Base-by-base conservation (phyloP, 2,888 invertebrate species). In the Chironomus tentans region DNA sequence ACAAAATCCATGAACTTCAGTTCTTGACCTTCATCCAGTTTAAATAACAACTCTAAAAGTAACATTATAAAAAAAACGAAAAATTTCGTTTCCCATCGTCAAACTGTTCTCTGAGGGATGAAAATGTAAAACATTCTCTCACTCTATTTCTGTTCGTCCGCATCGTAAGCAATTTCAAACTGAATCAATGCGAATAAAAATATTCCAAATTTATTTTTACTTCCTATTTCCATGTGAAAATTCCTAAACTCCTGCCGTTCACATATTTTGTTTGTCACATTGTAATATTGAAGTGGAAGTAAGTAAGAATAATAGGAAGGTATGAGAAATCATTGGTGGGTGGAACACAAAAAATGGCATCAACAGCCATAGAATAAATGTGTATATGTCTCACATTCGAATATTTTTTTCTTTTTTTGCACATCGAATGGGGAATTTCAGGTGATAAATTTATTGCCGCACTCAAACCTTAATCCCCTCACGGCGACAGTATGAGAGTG, bases 381-480 rank as follows among this genome's bases (percentile, higher is more conserved):
- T 38, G 62, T 38, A 13, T 46, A n/a, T 18, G 65, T 68, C 68
- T 74, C 38, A 18, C 56, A 18, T 15, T 56, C 28, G 24, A 24
- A 4, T 3, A 24, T n/a, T n/a, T n/a, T n/a, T n/a, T n/a, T n/a
- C n/a, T n/a, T 28, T 15, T 56, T 7, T 15, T 56, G 18, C 15
- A 18, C 56, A 46, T 65, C 68, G 24, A 68, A 62, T 74, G 65
- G 74, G 74, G 46, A 74, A 68, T 62, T 74, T 74, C 74, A 74
- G 74, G 74, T 74, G 74, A 74, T 48, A 74, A 74, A 74, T 68
- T 74, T 74, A 74, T 74, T 74, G 68, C 74, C 68, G 22, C 62
- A 62, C 65, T 38, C 18, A 47, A 15, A 28, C 50, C 46, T 38
- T 68, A 74, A 68, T 74, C 74, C 68, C 15, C 73, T 65, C 48